Evolutionary conservation across 1,140 invertebrate species (phyloP).

Genomic region (Tachypleus tridentatus): DNA sequence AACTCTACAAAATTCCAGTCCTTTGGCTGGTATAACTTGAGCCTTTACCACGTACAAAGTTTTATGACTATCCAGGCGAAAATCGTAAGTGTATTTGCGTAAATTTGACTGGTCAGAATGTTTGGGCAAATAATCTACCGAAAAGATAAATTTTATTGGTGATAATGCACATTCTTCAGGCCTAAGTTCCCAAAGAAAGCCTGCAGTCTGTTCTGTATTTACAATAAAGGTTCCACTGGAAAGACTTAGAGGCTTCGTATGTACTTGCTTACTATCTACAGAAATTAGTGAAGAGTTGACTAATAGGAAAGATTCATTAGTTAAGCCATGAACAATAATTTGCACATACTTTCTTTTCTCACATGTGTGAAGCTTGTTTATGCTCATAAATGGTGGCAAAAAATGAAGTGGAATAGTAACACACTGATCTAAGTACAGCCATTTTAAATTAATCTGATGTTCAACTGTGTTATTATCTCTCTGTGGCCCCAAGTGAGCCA

Average conservation of each 20-base stretch:
- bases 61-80: constrained; percentile 23
- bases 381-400: constrained; percentile 61
- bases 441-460: constrained; percentile 47
- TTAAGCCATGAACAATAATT: constrained; percentile 48
- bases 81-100: constrained; percentile 18
- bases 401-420: constrained; percentile 53
- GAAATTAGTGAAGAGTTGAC: constrained; percentile 43
- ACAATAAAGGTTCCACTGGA: constrained; percentile 19
- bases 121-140: constrained; percentile 14
- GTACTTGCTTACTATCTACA: constrained; percentile 22
- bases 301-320: constrained; percentile 44
- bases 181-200: constrained; percentile 24
- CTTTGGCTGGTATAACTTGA: constrained; percentile 63
- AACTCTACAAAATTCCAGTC: constrained; percentile 72
- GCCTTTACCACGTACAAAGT: constrained; percentile 73
- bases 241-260: constrained; percentile 4
- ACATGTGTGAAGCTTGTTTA: constrained; percentile 66
- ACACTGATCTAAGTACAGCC: constrained; percentile 2
- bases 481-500: constrained; percentile 56
- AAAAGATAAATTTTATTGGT: constrained; percentile 17
- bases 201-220: constrained; percentile 20
- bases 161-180: constrained; percentile 3
- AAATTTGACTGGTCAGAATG: neutral
- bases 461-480: constrained; percentile 51
- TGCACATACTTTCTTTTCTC: constrained; percentile 41